These are phyloP conservation scores for Apodemia duryi DNA, from an alignment of 2,888 invertebrate genomes.

Conservation along the genomic window DNA sequence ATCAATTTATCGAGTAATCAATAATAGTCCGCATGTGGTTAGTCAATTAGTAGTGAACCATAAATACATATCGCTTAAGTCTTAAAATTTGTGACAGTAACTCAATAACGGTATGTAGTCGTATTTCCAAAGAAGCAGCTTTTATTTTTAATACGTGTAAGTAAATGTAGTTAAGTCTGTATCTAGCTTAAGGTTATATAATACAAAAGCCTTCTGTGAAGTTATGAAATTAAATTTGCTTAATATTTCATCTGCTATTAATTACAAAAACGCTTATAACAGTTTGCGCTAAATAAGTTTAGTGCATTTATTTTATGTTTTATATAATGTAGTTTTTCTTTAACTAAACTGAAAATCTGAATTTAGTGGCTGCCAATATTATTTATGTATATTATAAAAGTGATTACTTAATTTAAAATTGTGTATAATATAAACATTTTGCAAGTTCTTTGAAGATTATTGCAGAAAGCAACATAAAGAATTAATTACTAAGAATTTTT, in stretches of 20 bases:
- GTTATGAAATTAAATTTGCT: slow-evolving; percentile 19
- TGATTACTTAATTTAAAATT: too few species aligned
- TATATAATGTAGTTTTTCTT: neutral
- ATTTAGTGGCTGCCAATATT: neutral
- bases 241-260: neutral
- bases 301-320: neutral
- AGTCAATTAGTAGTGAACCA: slow-evolving; percentile 38
- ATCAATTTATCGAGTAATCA: slow-evolving; percentile 27
- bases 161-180: slow-evolving; percentile 45
- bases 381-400: too few species aligned
- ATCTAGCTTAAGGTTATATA: slow-evolving; percentile 43
- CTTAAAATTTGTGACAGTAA: slow-evolving; percentile 61
- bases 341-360: neutral
- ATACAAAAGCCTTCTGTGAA: slow-evolving; percentile 36
- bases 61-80: slow-evolving; percentile 73
- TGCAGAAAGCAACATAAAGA: too few species aligned
- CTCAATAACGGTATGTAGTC: slow-evolving; percentile 45
- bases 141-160: slow-evolving; percentile 63
- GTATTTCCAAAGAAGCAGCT: slow-evolving; percentile 66
- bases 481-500: too few species aligned
- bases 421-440: too few species aligned
- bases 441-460: too few species aligned
- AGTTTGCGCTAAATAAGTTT: neutral
- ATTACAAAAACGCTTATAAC: neutral
- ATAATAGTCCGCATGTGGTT: slow-evolving; percentile 37